phyloP scores from a whole-genome alignment of 1,140 invertebrate genomes.

The Venustaconcha ellipsiformis region DNA sequence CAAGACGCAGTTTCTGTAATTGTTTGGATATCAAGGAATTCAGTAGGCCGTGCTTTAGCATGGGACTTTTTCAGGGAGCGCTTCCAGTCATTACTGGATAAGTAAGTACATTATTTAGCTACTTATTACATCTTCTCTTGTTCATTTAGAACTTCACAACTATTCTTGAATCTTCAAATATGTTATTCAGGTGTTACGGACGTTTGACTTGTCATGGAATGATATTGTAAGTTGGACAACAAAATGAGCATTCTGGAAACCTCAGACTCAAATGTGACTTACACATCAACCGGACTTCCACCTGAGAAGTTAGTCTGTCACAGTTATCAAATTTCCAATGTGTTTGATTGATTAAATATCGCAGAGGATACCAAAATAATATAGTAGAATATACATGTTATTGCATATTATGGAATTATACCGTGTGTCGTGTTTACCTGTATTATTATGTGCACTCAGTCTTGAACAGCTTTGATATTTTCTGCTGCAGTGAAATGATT shows the following conservation, averaged over 20 bases:
- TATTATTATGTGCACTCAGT: too few species aligned
- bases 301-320: too few species aligned
- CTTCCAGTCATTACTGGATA: slow-evolving; percentile 70
- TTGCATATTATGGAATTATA: too few species aligned
- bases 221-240: not conserved
- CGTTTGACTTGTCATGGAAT: not conserved
- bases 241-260: not conserved
- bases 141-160: not conserved
- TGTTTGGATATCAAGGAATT: slow-evolving; percentile 77
- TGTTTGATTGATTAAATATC: too few species aligned
- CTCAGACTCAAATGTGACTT: not conserved
- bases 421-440: too few species aligned
- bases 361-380: too few species aligned
- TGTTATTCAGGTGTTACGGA: not conserved
- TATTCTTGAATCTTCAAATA: not conserved
- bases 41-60: slow-evolving; percentile 78
- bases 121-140: not conserved
- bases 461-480: too few species aligned
- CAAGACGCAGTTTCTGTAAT: slow-evolving; percentile 79
- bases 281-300: too few species aligned
- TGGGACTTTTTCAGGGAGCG: slow-evolving; percentile 83
- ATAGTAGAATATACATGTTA: too few species aligned
- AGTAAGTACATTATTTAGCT: slow-evolving; percentile 15
- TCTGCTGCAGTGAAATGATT: too few species aligned
- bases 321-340: too few species aligned